Evolutionary conservation across 2,113 vertebrate genomes (phyloP), one percentile per base, ranked within the genome.

Genomic region (Pachycephala philippinensis): DNA sequence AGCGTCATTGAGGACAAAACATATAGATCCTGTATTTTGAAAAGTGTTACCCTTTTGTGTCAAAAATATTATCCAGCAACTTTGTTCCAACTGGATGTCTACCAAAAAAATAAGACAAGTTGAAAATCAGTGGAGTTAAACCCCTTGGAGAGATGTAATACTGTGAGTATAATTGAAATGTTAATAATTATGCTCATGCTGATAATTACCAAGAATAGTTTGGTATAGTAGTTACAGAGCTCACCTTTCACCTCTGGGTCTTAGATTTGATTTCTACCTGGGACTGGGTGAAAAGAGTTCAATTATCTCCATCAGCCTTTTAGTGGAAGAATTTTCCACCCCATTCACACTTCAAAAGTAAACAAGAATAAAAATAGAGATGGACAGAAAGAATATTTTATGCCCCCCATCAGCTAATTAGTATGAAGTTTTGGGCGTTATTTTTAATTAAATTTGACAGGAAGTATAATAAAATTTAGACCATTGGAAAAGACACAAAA

Each of bases 61-160:
- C 93, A 97, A 96, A 97, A 98, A 97, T 98, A 97, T 92, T 98
- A 98, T 96, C 87, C 96, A 98, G 90, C 84, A 97, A 96, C 94
- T 97, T 96, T 66, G 75, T 98, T 98, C 97, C 98, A 98, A 97
- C 94, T 98, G 97, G 97, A 98, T 96, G 85, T 92, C 95, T 96
- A 97, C 97, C 97, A 97, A 87, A 94, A 95, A 89, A 91, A 11
- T 47, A 94, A 97, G 95, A 95, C 84, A 97, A 96, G 57, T 79
- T 95, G 92, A 97, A 98, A 98, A 98, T 97, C 96, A 98, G 95
- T 96, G 95, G 88, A 98, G 96, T 97, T 97, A 97, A 98, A 96
- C 96, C 96, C 96, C 97, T 97, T 97, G 94, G 95, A 98, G 97
- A 96, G 96, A 97, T 96, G 90, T 79, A 97, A 97, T 93, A 93